Evolutionary conservation across 2,888 invertebrate species (phyloP).

Genomic region (Drosophila macrospina): DNA sequence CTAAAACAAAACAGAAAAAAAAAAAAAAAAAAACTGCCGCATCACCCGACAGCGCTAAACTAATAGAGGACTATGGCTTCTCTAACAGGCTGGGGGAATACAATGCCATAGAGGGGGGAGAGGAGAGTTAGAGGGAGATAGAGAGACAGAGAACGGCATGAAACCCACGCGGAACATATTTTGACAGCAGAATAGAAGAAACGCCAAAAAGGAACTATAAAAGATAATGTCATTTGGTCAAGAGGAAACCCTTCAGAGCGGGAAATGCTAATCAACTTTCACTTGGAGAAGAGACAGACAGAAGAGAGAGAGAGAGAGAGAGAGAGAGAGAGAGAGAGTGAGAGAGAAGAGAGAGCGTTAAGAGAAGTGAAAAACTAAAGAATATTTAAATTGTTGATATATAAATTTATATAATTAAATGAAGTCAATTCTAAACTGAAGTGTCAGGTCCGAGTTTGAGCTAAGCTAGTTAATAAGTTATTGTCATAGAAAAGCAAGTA

Average conservation of each 20-base stretch:
- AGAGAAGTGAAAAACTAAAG: too few species aligned
- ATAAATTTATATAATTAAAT: too few species aligned
- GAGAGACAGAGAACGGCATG: conserved; percentile 4
- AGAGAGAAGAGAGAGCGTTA: too few species aligned
- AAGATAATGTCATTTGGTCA: conserved; percentile 34
- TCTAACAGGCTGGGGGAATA: background rate
- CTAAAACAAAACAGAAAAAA: background rate
- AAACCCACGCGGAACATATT: conserved; percentile 24
- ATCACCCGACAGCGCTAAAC: conserved; percentile 48
- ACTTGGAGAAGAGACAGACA: conserved; percentile 3
- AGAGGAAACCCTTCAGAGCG: conserved; percentile 15
- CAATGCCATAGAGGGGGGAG: background rate
- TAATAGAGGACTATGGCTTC: conserved; percentile 41
- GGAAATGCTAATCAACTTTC: conserved; percentile 17
- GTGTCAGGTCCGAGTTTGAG: too few species aligned
- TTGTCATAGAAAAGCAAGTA: too few species aligned
- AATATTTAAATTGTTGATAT: too few species aligned
- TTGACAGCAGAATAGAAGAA: conserved; percentile 7
- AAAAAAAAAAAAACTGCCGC: conserved; percentile 19
- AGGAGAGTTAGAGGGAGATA: too few species aligned
- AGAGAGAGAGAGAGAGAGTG: too few species aligned
- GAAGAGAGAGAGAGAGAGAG: too few species aligned
- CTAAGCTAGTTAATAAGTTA: too few species aligned
- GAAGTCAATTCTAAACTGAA: too few species aligned
- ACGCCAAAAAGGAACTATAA: conserved; percentile 4